A percentile compares a stretch with the other conserved stretches of the same genome.
phyloP scores from a whole-genome alignment of 2,888 invertebrate species.

The Aphodius granarius region DNA sequence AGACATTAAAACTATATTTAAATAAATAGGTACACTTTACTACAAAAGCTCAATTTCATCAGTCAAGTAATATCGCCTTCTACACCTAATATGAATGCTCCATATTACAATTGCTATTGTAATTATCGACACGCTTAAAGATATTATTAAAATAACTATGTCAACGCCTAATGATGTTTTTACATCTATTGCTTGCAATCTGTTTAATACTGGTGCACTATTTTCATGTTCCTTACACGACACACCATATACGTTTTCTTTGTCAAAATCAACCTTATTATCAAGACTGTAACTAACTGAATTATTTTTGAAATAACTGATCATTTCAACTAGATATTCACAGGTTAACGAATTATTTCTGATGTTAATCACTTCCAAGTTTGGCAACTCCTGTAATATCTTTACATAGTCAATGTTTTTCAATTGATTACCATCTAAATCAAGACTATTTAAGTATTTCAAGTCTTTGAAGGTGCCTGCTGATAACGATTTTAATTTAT shows the following conservation, averaged over 20 bases:
- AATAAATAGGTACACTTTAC: not conserved
- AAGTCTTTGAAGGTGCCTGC: conserved; percentile 41
- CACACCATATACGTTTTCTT: conserved; percentile 50
- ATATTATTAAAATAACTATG: conserved; percentile 23
- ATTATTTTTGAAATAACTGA: conserved; percentile 43
- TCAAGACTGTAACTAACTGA: conserved; percentile 43
- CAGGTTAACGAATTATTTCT: conserved; percentile 47
- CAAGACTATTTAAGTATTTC: conserved; percentile 42
- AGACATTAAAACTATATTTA: not conserved
- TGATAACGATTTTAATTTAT: conserved; percentile 41
- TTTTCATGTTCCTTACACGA: conserved; percentile 40
- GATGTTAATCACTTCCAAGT: conserved; percentile 44
- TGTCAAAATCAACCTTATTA: conserved; percentile 41
- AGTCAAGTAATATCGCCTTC: conserved; percentile 41
- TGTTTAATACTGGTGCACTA: not conserved
- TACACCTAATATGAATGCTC: conserved; percentile 40
- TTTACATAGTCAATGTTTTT: conserved; percentile 44
- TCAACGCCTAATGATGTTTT: not conserved
- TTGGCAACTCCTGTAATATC: conserved; percentile 43
- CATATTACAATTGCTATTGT: conserved; percentile 32
- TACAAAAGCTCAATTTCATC: conserved; percentile 45
- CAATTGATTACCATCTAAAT: conserved; percentile 46
- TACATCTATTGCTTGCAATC: not conserved
- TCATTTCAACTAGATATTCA: conserved; percentile 43
- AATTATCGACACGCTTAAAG: conserved; percentile 22